phyloP scores from a whole-genome alignment of 2,797 vertebrate species.

The Lepidocolaptes lacrymiger region DNA sequence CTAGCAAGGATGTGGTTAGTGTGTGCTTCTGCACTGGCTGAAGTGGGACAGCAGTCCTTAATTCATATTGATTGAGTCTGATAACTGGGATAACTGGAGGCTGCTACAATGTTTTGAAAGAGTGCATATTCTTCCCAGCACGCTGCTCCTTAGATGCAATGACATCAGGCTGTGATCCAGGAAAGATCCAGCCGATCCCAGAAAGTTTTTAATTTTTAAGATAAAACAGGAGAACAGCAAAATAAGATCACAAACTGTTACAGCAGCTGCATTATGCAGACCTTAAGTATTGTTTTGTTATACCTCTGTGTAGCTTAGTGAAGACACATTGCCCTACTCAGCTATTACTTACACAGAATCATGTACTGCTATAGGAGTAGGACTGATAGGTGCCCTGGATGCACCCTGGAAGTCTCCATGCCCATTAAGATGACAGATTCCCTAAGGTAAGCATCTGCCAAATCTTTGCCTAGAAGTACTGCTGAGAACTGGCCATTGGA shows the following conservation, averaged over 20 bases:
- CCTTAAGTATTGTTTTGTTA: background rate
- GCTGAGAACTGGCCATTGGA: background rate
- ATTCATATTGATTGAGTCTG: background rate
- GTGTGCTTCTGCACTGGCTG: background rate
- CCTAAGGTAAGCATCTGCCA: background rate
- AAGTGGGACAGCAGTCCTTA: background rate
- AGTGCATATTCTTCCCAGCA: background rate
- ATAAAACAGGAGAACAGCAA: background rate
- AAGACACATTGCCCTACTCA: background rate
- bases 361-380: background rate
- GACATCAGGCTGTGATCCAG: background rate
- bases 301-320: background rate
- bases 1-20: background rate
- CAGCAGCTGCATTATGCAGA: background rate
- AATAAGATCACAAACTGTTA: background rate
- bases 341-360: background rate
- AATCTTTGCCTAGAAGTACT: background rate
- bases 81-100: background rate
- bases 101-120: background rate
- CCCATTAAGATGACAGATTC: background rate
- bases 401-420: background rate
- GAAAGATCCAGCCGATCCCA: background rate
- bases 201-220: background rate
- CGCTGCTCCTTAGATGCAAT: background rate
- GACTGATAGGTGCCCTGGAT: too few relatives aligned